Evolutionary conservation across 2,797 vertebrate genomes (phyloP).

Genomic region (Vireo griseus): DNA sequence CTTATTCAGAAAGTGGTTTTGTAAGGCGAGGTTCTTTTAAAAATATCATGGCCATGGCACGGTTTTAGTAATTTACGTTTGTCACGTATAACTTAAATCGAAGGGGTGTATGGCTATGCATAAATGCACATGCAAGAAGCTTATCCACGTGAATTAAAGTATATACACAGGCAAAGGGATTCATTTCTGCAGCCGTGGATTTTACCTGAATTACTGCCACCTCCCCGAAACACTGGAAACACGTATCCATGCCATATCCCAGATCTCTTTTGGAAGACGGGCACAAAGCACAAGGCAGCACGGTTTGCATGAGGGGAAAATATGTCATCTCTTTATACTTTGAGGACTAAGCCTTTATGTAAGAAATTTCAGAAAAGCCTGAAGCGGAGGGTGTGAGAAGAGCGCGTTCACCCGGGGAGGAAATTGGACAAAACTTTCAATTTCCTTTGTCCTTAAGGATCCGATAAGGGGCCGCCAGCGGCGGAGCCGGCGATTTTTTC

Average conservation of each 20-base stretch:
- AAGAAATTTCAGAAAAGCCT: neutral
- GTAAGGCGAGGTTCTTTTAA: neutral
- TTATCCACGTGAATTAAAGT: neutral
- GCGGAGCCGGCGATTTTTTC: rapidly evolving
- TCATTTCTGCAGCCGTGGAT: rapidly evolving
- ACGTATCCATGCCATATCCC: rapidly evolving
- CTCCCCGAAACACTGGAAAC: neutral
- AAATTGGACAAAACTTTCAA: neutral
- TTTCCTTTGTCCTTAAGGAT: neutral
- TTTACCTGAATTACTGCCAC: neutral
- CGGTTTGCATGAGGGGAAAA: rapidly evolving
- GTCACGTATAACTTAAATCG: neutral
- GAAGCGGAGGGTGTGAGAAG: neutral
- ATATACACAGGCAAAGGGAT: rapidly evolving
- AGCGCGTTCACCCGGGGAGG: neutral
- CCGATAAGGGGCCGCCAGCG: neutral
- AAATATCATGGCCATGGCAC: neutral
- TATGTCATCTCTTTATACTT: rapidly evolving
- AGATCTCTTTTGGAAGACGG: rapidly evolving
- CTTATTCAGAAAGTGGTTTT: neutral
- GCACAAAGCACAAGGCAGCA: neutral
- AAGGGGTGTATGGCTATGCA: neutral
- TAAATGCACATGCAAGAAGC: rapidly evolving
- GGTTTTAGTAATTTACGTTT: neutral
- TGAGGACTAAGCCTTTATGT: neutral